Evolutionary conservation across 2,888 invertebrate genomes (phyloP).

Genomic region (Lepidocyrtinus sp.): DNA sequence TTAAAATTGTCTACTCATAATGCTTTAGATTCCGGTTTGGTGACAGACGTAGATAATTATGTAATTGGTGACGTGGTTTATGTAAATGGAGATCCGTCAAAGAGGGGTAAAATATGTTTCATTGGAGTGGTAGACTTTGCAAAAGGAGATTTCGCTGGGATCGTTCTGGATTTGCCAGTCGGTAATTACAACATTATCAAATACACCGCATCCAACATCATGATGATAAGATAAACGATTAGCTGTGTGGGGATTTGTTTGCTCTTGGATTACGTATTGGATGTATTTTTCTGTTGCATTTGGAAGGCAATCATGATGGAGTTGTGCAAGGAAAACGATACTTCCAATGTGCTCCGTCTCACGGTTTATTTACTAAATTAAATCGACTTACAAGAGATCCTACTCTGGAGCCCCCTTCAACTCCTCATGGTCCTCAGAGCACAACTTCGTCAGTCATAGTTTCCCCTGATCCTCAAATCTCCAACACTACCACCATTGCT

Average conservation of each 20-base stretch:
- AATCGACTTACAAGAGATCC: slow-evolving; percentile 87
- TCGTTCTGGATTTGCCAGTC: slow-evolving; percentile 94
- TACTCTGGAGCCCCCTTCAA: slow-evolving; percentile 71
- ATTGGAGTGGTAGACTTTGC: slow-evolving; percentile 97
- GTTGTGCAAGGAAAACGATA: slow-evolving; percentile 93
- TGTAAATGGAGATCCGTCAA: slow-evolving; percentile 85
- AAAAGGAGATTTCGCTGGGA: slow-evolving; percentile 98
- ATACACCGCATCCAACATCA: too few species aligned
- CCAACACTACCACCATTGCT: slow-evolving; percentile 10
- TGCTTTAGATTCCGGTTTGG: slow-evolving; percentile 43
- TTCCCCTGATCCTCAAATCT: slow-evolving; percentile 33
- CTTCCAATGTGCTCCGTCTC: slow-evolving; percentile 93
- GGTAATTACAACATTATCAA: too few species aligned
- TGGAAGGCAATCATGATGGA: slow-evolving; percentile 95
- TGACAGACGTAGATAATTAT: slow-evolving; percentile 81
- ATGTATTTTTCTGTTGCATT: too few species aligned
- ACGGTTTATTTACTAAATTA: slow-evolving; percentile 92
- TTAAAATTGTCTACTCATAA: not conserved
- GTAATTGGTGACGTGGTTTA: slow-evolving; percentile 96
- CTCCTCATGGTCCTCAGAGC: slow-evolving; percentile 46
- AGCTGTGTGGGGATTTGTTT: too few species aligned
- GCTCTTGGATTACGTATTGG: too few species aligned
- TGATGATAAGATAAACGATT: too few species aligned
- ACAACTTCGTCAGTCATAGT: slow-evolving; percentile 24
- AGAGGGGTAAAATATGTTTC: slow-evolving; percentile 93